phyloP scores from a whole-genome alignment of 2,797 vertebrate species.

The Falco cherrug region DNA sequence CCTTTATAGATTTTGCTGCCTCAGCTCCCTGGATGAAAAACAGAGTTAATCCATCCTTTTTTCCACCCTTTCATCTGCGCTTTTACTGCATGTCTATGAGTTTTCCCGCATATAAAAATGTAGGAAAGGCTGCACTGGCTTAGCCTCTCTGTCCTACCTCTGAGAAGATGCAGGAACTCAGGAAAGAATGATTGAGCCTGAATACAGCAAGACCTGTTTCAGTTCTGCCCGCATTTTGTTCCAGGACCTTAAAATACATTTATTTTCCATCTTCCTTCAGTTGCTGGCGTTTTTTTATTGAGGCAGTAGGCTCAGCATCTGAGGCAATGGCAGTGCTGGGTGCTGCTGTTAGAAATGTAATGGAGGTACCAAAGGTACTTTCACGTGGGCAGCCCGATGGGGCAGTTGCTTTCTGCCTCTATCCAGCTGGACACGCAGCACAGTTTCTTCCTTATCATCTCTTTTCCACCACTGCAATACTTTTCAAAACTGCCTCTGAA shows the following conservation, averaged over 20 bases:
- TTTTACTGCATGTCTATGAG: background rate
- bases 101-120: background rate
- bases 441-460: background rate
- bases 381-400: accelerated
- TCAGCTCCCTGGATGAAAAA: background rate
- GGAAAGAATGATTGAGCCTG: background rate
- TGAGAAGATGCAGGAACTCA: background rate
- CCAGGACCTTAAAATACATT: background rate
- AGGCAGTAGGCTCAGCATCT: background rate
- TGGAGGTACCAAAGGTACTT: background rate
- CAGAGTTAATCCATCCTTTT: background rate
- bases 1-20: background rate
- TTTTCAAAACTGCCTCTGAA: background rate
- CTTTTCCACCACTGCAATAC: background rate
- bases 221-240: background rate
- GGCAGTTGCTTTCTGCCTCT: background rate
- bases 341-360: background rate
- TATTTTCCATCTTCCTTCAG: background rate
- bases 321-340: background rate
- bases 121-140: background rate
- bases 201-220: background rate
- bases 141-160: background rate
- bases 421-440: background rate
- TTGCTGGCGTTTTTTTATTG: background rate
- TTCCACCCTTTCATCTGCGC: background rate